These are phyloP conservation scores for Nymphalis urticae DNA, from an alignment of 2,888 invertebrate species.

Conservation along the genomic window DNA sequence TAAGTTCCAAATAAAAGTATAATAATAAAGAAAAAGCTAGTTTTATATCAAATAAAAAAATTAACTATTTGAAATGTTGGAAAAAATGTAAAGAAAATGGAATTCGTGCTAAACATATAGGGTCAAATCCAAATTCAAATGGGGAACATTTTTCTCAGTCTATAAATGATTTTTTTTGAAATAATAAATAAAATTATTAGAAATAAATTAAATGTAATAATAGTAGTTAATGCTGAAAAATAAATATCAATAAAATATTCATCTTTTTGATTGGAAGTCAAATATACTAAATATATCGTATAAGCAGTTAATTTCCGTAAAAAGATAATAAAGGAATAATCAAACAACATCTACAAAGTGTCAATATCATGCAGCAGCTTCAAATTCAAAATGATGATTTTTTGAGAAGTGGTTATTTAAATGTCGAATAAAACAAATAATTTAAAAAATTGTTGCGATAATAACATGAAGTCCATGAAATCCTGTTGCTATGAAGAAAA, in stretches of 20 bases:
- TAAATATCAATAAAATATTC: slow-evolving; percentile 66
- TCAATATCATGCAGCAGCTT: too few relatives aligned
- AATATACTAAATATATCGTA: too few relatives aligned
- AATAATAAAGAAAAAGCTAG: too few relatives aligned
- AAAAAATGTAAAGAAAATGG: slow-evolving; percentile 73
- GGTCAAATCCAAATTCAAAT: slow-evolving; percentile 80
- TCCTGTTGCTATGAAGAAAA: too few relatives aligned
- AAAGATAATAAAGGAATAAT: slow-evolving; percentile 63
- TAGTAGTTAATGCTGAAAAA: slow-evolving; percentile 65
- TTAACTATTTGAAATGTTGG: slow-evolving; percentile 57
- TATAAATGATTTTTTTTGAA: slow-evolving; percentile 80
- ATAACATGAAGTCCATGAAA: too few relatives aligned
- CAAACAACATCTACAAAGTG: slow-evolving; percentile 65
- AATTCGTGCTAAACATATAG: slow-evolving; percentile 63
- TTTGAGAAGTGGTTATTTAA: too few relatives aligned
- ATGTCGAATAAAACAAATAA: too few relatives aligned
- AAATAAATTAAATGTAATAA: slow-evolving; percentile 68
- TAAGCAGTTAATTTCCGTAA: slow-evolving; percentile 84
- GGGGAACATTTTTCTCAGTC: slow-evolving; percentile 84
- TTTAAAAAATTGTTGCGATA: too few relatives aligned
- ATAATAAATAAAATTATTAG: slow-evolving; percentile 75
- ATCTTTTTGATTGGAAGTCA: slow-evolving; percentile 83
- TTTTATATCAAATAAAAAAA: too few relatives aligned
- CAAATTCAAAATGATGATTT: too few relatives aligned
- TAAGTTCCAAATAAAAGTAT: too few relatives aligned